Evolutionary conservation across 1,140 invertebrate species (phyloP).

Genomic region (Drosophila melanica): DNA sequence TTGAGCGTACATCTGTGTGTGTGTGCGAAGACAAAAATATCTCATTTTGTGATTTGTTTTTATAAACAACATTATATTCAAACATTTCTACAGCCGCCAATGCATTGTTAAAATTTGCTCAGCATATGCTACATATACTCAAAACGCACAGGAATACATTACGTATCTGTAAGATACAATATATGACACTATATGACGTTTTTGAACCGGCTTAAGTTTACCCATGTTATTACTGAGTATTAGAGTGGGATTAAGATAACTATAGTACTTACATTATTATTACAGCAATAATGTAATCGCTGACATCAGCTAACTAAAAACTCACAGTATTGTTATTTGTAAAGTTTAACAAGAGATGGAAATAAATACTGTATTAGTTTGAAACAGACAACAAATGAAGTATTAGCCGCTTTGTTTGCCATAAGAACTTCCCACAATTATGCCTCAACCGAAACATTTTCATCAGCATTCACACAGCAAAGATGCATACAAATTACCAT

Average conservation of each 20-base stretch:
- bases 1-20: constrained; percentile 2
- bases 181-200: too few species aligned
- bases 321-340: too few species aligned
- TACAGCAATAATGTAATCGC: too few species aligned
- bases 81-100: constrained; percentile 52
- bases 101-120: constrained; percentile 37
- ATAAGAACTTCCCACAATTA: constrained; percentile 48
- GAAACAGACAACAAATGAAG: background rate
- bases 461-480: constrained; percentile 56
- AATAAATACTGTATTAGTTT: constrained; percentile 2
- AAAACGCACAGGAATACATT: constrained; percentile 23
- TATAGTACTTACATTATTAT: too few species aligned
- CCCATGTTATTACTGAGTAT: too few species aligned
- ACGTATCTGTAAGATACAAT: constrained; percentile 25
- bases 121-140: constrained; percentile 8
- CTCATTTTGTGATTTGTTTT: constrained; percentile 65
- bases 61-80: constrained; percentile 67
- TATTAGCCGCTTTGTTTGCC: constrained; percentile 12
- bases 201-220: too few species aligned
- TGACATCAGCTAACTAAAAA: too few species aligned
- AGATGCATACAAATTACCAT: constrained; percentile 77
- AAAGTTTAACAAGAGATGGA: too few species aligned
- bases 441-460: constrained; percentile 40
- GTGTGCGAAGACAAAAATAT: constrained; percentile 46
- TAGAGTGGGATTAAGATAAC: too few species aligned